Evolutionary conservation across 2,113 vertebrate genomes (phyloP).

Genomic region (Cairina moschata): DNA sequence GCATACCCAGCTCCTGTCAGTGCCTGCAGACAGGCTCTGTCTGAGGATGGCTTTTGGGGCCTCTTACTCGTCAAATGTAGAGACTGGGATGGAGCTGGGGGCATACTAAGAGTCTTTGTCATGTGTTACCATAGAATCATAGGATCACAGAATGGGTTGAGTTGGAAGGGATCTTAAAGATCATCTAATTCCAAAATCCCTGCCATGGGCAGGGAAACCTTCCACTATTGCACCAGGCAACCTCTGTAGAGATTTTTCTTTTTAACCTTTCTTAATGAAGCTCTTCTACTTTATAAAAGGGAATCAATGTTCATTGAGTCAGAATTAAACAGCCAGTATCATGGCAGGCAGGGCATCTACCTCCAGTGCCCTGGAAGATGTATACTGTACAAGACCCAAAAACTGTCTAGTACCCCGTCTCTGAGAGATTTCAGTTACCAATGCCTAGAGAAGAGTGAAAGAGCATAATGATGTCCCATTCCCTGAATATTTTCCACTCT

Average conservation of each 20-base stretch:
- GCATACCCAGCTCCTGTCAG: background rate
- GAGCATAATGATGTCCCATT: background rate
- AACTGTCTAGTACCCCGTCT: background rate
- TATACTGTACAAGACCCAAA: background rate
- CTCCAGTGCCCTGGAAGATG: background rate
- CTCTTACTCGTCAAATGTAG: background rate
- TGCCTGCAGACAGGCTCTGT: background rate
- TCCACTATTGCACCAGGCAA: background rate
- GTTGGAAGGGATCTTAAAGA: no score
- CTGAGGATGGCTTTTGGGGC: background rate
- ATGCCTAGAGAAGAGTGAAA: background rate
- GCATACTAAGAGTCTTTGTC: background rate
- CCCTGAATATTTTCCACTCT: background rate
- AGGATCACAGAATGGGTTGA: no score
- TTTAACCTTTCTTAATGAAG: background rate
- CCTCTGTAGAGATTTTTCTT: background rate
- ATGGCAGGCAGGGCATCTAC: background rate
- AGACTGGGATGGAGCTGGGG: background rate
- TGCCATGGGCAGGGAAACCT: no score
- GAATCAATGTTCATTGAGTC: background rate
- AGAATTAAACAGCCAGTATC: background rate
- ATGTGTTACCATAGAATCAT: background rate
- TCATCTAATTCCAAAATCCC: no score
- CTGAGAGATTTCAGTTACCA: background rate
- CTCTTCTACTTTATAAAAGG: background rate